phyloP scores from a whole-genome alignment of 2,888 invertebrate genomes.

The Drosophila gaucha region DNA sequence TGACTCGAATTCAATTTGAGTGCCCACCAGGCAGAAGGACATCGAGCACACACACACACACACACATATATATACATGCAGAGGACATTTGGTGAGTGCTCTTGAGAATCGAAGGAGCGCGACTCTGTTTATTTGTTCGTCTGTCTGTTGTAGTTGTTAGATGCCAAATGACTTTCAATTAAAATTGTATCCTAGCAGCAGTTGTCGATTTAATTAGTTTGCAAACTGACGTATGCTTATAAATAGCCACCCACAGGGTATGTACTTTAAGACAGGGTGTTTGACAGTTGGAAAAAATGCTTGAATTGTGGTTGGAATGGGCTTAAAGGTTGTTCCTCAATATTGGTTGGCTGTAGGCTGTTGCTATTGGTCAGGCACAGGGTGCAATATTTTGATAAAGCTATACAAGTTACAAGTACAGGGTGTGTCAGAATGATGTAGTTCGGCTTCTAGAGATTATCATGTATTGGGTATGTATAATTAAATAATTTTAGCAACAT shows the following conservation, averaged over 20 bases:
- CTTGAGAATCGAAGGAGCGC: slow-evolving; percentile 12
- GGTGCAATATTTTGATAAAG: background rate
- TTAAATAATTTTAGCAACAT: no score
- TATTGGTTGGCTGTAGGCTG: background rate
- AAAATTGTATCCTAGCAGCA: slow-evolving; percentile 66
- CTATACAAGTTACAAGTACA: background rate
- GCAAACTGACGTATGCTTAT: slow-evolving; percentile 46
- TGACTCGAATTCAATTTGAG: slow-evolving; percentile 59
- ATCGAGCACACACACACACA: slow-evolving; percentile 12
- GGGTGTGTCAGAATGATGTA: background rate
- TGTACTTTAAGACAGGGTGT: slow-evolving; percentile 6
- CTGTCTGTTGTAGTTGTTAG: slow-evolving; percentile 46
- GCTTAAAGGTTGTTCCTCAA: no score
- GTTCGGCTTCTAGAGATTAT: background rate
- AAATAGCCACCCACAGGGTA: slow-evolving; percentile 20
- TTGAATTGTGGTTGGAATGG: background rate
- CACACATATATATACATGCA: background rate
- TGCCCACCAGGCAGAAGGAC: slow-evolving; percentile 42
- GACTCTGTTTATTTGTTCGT: slow-evolving; percentile 47
- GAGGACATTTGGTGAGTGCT: slow-evolving; percentile 1
- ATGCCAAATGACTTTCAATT: slow-evolving; percentile 72
- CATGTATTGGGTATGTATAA: background rate
- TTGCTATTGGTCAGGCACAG: no score
- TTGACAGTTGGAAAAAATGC: background rate
- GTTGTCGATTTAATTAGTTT: slow-evolving; percentile 75